Evolutionary conservation across 2,888 invertebrate genomes (phyloP).

Genomic region (Brachyptera risi): DNA sequence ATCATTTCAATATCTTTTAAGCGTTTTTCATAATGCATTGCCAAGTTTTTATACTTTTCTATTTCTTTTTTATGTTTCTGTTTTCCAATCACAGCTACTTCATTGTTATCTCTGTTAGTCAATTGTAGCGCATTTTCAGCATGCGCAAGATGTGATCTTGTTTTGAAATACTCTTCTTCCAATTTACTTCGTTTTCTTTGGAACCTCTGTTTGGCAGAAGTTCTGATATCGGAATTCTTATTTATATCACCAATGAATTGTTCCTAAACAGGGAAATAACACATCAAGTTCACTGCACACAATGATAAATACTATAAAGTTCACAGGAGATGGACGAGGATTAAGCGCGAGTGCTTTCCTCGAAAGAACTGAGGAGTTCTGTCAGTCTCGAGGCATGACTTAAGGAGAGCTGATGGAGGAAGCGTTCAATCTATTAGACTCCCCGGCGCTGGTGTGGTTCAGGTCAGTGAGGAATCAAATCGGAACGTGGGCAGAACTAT

Average conservation of each 20-base stretch:
- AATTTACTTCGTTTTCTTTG: slow-evolving; percentile 60
- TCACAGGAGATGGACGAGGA: no score
- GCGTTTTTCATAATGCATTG: slow-evolving; percentile 49
- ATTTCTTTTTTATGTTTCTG: slow-evolving; percentile 45
- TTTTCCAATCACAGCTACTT: slow-evolving; percentile 36
- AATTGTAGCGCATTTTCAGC: slow-evolving; percentile 47
- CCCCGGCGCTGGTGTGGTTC: background rate
- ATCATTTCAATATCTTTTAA: slow-evolving; percentile 52
- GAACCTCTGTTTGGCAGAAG: slow-evolving; percentile 55
- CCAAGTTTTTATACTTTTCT: slow-evolving; percentile 46
- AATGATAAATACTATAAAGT: no score
- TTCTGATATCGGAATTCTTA: slow-evolving; percentile 54
- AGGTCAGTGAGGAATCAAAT: background rate
- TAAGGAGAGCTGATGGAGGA: background rate
- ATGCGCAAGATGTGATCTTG: slow-evolving; percentile 53
- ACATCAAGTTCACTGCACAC: no score
- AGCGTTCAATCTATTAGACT: background rate
- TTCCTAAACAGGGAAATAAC: slow-evolving; percentile 43
- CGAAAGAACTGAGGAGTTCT: slow-evolving; percentile 5
- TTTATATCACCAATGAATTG: slow-evolving; percentile 66
- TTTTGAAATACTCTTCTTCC: slow-evolving; percentile 56
- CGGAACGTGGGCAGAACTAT: background rate
- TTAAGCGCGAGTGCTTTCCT: background rate
- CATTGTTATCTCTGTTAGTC: slow-evolving; percentile 39
- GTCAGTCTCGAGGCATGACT: background rate